Percentiles rank a stretch among this genome's conserved stretches.
phyloP scores from a whole-genome alignment of 2,888 invertebrate species.

The Eueremaeus valkanovi region DNA sequence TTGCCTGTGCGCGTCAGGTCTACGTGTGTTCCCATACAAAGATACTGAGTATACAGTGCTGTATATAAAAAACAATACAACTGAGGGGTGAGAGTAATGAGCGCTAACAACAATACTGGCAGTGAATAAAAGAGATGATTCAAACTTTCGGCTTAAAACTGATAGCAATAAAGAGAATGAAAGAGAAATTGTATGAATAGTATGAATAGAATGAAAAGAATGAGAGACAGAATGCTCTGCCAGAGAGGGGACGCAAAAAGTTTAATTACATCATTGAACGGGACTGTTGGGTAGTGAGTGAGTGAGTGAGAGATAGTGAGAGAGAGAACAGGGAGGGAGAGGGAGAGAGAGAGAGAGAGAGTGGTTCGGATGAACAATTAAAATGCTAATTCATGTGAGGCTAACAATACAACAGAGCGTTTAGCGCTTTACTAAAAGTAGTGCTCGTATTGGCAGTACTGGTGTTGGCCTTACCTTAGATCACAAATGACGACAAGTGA shows the following conservation, averaged over 20 bases:
- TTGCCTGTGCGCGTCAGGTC: conserved; percentile 12
- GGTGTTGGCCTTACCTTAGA: neutral
- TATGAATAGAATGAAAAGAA: neutral
- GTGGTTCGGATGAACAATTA: conserved; percentile 4
- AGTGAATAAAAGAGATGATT: neutral
- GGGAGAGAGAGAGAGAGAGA: neutral
- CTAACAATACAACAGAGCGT: neutral
- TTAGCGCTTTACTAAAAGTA: no score
- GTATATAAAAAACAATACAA: conserved; percentile 30
- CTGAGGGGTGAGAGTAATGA: conserved; percentile 1
- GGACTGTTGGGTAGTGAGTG: neutral
- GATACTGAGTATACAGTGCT: no score
- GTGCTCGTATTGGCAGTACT: neutral
- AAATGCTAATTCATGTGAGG: neutral
- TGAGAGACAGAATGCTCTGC: neutral
- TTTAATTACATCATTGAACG: conserved; percentile 29
- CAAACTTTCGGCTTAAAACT: neutral
- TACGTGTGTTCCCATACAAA: no score
- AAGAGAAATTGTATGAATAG: neutral
- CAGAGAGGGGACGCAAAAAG: neutral
- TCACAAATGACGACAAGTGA: neutral
- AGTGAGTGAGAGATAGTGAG: neutral
- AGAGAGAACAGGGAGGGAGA: no score
- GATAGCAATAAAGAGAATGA: neutral
- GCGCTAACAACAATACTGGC: neutral